Conservation (phyloP, 2,797 vertebrate species). For the Hydrocynus forskahlii region DNA sequence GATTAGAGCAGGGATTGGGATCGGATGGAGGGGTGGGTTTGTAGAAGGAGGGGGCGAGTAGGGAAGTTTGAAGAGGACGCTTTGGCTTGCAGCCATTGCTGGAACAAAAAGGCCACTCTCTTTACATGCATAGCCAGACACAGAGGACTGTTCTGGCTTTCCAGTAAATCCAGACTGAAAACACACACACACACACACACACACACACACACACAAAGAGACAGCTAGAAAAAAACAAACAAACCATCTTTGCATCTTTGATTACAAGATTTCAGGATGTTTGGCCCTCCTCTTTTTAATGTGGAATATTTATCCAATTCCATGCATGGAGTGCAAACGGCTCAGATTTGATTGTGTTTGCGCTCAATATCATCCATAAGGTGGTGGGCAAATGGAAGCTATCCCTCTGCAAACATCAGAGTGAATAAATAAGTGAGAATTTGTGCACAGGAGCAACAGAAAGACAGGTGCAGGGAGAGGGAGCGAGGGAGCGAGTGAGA, state of each 20-base stretch:
- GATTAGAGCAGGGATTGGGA: slow-evolving; percentile 51
- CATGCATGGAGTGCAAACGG: slow-evolving; percentile 58
- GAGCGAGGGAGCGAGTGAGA: background rate
- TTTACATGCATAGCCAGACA: slow-evolving; percentile 85
- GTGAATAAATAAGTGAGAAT: slow-evolving; percentile 71
- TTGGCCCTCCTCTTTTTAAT: slow-evolving; percentile 49
- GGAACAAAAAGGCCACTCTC: slow-evolving; percentile 83
- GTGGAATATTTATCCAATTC: slow-evolving; percentile 59
- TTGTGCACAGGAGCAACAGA: slow-evolving; percentile 60
- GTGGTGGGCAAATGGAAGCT: slow-evolving; percentile 65
- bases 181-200: slow-evolving; percentile 53
- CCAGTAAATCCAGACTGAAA: slow-evolving; percentile 69
- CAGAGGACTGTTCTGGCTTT: slow-evolving; percentile 75
- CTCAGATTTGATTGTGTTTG: slow-evolving; percentile 72
- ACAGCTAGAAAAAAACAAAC: slow-evolving; percentile 38
- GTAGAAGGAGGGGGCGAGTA: slow-evolving; percentile 56
- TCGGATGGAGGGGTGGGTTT: slow-evolving; percentile 45
- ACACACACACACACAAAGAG: slow-evolving; percentile 9
- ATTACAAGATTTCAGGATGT: slow-evolving; percentile 48
- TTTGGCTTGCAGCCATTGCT: slow-evolving; percentile 76
- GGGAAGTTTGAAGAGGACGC: slow-evolving; percentile 78
- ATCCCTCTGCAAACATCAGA: slow-evolving; percentile 72
- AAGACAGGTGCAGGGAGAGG: slow-evolving; percentile 60
- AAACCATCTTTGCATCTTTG: slow-evolving; percentile 53
- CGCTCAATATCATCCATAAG: slow-evolving; percentile 66